Base-by-base conservation (phyloP, 2,797 vertebrate species). In the Phaenicophaeus curvirostris region DNA sequence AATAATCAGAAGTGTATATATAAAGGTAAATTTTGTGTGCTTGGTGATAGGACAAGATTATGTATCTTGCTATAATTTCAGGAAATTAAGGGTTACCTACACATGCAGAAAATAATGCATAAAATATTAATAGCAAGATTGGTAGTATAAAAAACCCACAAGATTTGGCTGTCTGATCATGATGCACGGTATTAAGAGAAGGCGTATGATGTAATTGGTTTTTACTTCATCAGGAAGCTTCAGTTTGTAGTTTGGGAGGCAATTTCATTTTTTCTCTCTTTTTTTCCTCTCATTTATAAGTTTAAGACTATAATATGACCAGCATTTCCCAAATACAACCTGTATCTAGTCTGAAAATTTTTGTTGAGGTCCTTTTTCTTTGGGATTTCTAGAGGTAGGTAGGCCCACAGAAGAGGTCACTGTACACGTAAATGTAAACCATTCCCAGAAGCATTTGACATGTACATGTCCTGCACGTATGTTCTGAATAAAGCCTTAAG, bases 391-490 rank as follows among this genome's bases (percentile, higher is more conserved):
- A 24, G 54, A 42, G 30, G 11, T 11, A 46, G 15, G 9, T 35
- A 33, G 30, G 30, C 54, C 35, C 20, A 44, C 18, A 44, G 16
- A 55, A 73, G 35, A 55, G 17, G n/a, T 50, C 35, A 19, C 31
- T 61, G 15, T 11, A 8, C 2, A 2, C 18, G 13, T n/a, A 58
- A 33, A 18, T 7, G 5, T 59, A 4, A 66, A 33, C 6, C 8
- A 30, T 55, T 80, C 30, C 23, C 53, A 63, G 62, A 51, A 59
- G 8, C 18, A 16, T 67, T 69, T 58, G 30, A 14, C 0, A 0
- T 0, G 0, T 62, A 19, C 3, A 1, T 5, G 0, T 85, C 31
- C 41, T 59, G 16, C 31, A 20, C 17, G 1, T 42, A 2, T 51
- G 13, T 55, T 67, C 33, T 71, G 23, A 33, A 6, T 77, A 41